These are phyloP conservation scores for Sciurus vulgaris DNA, from an alignment of 2,797 vertebrate species.

Conservation along the genomic window DNA sequence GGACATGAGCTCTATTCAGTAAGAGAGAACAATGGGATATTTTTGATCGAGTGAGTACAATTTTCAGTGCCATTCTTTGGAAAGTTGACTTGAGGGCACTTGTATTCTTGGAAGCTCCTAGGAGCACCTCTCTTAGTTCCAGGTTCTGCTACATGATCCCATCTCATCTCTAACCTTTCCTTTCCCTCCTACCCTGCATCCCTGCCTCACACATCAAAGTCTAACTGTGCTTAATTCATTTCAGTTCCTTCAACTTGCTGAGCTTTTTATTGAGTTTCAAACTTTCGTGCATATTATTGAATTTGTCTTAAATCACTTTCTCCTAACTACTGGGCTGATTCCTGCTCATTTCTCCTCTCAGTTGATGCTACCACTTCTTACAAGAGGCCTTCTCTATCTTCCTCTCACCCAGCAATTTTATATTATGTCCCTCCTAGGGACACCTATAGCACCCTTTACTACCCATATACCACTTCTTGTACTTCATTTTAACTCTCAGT, in stretches of 20 bases:
- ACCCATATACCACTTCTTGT: neutral
- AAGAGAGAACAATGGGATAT: neutral
- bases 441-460: neutral
- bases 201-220: neutral
- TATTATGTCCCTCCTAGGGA: neutral
- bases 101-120: neutral
- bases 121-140: neutral
- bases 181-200: neutral
- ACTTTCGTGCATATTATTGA: neutral
- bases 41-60: neutral
- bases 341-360: neutral
- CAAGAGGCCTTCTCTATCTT: neutral
- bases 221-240: neutral
- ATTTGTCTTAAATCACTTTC: neutral
- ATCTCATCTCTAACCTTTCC: neutral
- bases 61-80: neutral
- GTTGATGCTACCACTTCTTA: neutral
- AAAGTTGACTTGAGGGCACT: neutral
- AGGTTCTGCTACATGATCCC: neutral
- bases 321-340: neutral
- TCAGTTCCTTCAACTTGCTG: neutral
- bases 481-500: neutral
- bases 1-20: neutral
- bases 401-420: neutral
- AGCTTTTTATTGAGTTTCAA: neutral